Evolutionary conservation across 1,140 invertebrate species (phyloP), one percentile per base, ranked within the genome.

Genomic region (Bombus huntii): DNA sequence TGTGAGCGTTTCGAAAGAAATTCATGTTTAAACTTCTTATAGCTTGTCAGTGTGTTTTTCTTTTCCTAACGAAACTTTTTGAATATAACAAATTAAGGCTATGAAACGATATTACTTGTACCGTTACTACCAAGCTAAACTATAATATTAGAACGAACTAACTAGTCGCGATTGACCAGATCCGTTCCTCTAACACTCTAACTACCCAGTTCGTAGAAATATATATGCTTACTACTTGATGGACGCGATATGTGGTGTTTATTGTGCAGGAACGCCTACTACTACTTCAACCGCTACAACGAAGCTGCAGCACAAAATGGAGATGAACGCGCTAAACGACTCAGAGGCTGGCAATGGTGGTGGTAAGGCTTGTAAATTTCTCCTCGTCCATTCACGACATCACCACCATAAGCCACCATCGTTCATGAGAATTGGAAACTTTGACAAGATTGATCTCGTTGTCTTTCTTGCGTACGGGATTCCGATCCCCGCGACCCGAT

Each of bases 261-360:
- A 91, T 94, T 94, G 88, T 93, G 90, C 94, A 95, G 94, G 94
- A 94, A 92, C 91, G 88, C 89, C 92, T 91, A 94, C 92, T 91
- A 95, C 94, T 91, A 92, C 93, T 82, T 81, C 87, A 82, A 93
- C 93, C 78, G 90, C 93, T 88, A 95, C 93, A 83, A 94, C 94
- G 89, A 94, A 94, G 90, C 90, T 95, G 90, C 93, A 92, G 87
- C 91, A 93, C 92, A 94, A 94, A 93, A 95, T 94, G 94, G 94
- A 94, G 91, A 95, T 94, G 92, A 94, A 95, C 92, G 93, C 93
- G 88, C 89, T 94, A 92, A 92, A 94, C 92, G 94, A 93, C 88
- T 93, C 92, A 84, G 91, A 93, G 93, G 91, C 92, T 93, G 92
- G 91, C 92, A 92, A 93, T 93, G 92, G 92, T 94, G 93, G 93